These are phyloP conservation scores for Osmerus eperlanus DNA, from an alignment of 2,113 vertebrate species.

Conservation along the genomic window DNA sequence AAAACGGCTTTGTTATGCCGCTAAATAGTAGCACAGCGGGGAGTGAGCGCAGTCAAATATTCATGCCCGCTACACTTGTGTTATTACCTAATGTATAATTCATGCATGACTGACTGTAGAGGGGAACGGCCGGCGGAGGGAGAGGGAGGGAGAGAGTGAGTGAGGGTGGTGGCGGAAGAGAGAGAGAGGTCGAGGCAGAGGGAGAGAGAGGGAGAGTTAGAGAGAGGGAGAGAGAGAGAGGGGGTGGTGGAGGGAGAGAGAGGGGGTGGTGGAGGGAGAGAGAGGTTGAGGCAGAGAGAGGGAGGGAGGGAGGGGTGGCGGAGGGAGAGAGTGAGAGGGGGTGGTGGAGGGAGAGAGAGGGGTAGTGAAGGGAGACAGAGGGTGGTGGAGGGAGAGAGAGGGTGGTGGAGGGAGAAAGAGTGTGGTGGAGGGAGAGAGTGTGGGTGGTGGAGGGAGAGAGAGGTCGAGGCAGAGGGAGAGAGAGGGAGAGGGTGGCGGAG, in stretches of 20 bases:
- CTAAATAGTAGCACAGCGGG: conserved; percentile 5
- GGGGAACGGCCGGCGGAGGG: too few relatives aligned
- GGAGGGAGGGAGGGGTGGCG: too few relatives aligned
- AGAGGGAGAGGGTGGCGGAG: too few relatives aligned
- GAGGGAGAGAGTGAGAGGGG: too few relatives aligned
- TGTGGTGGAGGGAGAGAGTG: too few relatives aligned
- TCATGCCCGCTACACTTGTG: background rate
- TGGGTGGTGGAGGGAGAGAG: too few relatives aligned
- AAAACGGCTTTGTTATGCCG: background rate
- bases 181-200: background rate
- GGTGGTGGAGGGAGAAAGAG: too few relatives aligned
- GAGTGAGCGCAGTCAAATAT: background rate
- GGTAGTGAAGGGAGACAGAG: too few relatives aligned
- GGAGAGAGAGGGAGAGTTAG: background rate
- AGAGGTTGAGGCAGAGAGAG: too few relatives aligned
- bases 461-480: too few relatives aligned
- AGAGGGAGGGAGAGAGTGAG: background rate
- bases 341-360: too few relatives aligned
- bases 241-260: background rate
- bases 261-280: background rate
- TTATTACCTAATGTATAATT: conserved; percentile 16
- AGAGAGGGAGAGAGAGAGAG: background rate
- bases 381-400: too few relatives aligned
- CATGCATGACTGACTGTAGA: background rate
- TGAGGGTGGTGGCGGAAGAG: background rate